phyloP scores from a whole-genome alignment of 2,888 invertebrate genomes.

The Oligia strigilis region DNA sequence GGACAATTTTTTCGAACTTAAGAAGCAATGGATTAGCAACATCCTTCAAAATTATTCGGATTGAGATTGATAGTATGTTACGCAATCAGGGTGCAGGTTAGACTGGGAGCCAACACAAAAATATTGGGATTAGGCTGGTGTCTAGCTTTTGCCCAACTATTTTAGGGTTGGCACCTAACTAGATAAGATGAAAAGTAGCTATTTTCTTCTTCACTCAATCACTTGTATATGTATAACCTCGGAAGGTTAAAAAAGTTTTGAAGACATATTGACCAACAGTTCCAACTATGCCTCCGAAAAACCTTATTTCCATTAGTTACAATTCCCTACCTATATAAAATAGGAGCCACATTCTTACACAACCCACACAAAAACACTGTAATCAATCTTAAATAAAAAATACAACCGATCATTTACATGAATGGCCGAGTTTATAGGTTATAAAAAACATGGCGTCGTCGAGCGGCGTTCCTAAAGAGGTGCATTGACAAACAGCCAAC shows the following conservation, averaged over 20 bases:
- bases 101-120: neutral
- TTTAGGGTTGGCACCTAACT: neutral
- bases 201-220: neutral
- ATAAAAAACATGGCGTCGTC: slow-evolving; percentile 70
- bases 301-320: slow-evolving; percentile 9
- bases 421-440: slow-evolving; percentile 69
- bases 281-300: neutral
- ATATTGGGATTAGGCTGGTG: neutral
- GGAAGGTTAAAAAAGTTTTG: slow-evolving; percentile 1
- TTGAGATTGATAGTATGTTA: no score
- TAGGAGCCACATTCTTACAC: slow-evolving; percentile 48
- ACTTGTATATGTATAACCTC: neutral
- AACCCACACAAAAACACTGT: slow-evolving; percentile 49
- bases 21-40: no score
- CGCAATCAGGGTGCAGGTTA: no score
- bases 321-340: slow-evolving; percentile 17
- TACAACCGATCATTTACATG: slow-evolving; percentile 65
- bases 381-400: slow-evolving; percentile 66
- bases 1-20: no score
- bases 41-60: no score
- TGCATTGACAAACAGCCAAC: slow-evolving; percentile 79
- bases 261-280: neutral
- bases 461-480: slow-evolving; percentile 71
- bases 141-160: neutral
- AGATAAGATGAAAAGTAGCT: neutral